A percentile compares a stretch with the other conserved stretches of the same genome.
These are phyloP conservation scores for Sphaeridia pumilis DNA, from an alignment of 2,888 invertebrate species.

Conservation along the genomic window DNA sequence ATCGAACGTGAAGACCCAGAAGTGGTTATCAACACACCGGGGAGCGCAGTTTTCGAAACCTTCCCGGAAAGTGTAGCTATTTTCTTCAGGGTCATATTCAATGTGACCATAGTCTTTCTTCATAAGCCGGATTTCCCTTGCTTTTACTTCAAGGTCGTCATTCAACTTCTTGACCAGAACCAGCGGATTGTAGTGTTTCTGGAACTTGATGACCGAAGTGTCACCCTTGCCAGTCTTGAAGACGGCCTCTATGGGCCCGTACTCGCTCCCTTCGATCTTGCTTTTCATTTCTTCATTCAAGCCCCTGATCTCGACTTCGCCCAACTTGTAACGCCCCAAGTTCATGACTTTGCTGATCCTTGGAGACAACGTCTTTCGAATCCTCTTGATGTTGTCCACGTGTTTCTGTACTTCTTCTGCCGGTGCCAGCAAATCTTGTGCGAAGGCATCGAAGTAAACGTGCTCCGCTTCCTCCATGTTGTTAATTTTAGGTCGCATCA, in stretches of 20 bases:
- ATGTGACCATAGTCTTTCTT: not conserved
- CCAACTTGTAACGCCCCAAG: not conserved
- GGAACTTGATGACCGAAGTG: not conserved
- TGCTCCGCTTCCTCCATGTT: not conserved
- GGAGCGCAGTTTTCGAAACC: slow-evolving; percentile 1
- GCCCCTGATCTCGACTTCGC: not conserved
- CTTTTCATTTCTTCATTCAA: not conserved
- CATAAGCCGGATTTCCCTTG: not conserved
- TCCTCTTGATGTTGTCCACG: not conserved
- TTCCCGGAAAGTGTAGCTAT: not conserved
- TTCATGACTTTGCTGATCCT: not conserved
- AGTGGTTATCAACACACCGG: slow-evolving; percentile 1
- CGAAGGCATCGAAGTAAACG: not conserved
- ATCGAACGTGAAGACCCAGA: not conserved
- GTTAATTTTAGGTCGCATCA: not conserved
- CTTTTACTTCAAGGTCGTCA: not conserved
- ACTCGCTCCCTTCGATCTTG: not conserved
- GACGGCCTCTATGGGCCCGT: not conserved
- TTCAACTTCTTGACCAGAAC: slow-evolving; percentile 1
- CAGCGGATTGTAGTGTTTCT: not conserved
- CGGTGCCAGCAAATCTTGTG: not conserved
- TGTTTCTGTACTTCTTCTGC: not conserved
- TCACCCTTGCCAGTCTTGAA: not conserved
- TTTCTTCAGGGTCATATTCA: not conserved
- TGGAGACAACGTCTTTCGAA: not conserved